Conservation (phyloP, 2,797 vertebrate genomes). For the Graptemys geographica region DNA sequence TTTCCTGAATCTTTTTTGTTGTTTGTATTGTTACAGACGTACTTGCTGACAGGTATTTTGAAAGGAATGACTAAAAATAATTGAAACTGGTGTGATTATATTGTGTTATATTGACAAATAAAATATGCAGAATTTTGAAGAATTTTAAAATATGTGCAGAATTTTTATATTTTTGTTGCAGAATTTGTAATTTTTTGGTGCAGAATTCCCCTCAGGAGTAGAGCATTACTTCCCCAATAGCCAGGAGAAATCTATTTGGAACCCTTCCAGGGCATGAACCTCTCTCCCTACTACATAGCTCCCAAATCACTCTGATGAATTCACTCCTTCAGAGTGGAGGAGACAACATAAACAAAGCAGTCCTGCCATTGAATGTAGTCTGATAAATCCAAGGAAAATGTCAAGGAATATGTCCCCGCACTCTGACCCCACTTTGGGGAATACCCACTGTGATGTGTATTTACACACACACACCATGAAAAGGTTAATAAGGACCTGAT, state of each 20-base stretch:
- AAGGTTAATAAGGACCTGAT: background rate
- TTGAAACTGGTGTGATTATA: no score
- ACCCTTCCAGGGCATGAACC: background rate
- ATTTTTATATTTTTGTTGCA: no score
- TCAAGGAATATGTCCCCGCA: background rate
- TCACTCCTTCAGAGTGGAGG: background rate
- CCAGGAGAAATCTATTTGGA: background rate
- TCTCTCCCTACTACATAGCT: background rate
- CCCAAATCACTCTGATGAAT: background rate
- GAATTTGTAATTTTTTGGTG: no score
- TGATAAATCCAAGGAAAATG: background rate
- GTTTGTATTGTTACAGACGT: no score
- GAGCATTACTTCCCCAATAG: background rate
- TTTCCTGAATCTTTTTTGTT: no score
- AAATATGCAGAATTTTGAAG: no score
- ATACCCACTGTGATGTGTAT: background rate
- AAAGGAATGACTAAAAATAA: no score
- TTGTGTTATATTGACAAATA: no score
- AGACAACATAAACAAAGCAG: background rate
- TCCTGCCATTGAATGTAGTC: background rate
- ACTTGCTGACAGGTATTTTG: no score
- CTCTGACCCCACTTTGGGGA: background rate
- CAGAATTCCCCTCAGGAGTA: no score
- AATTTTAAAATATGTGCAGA: no score
- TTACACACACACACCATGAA: background rate